These are phyloP conservation scores for Lutjanus argentimaculatus DNA, from an alignment of 2,797 vertebrate genomes.

Conservation along the genomic window DNA sequence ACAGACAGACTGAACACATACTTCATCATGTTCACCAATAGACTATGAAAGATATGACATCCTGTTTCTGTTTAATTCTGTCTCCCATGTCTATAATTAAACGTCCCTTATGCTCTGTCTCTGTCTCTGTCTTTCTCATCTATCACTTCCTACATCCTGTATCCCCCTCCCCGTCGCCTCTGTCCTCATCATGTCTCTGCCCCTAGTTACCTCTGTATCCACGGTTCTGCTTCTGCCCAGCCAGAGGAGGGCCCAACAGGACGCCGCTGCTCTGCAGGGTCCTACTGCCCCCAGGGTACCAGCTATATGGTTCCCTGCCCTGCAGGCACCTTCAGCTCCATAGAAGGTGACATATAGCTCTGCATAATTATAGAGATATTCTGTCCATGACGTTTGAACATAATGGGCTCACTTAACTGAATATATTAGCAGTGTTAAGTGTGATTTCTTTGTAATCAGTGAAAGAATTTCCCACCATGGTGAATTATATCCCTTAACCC, in stretches of 20 bases:
- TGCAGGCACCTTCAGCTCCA: constrained; percentile 82
- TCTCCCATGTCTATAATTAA: constrained; percentile 52
- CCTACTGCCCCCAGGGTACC: constrained; percentile 85
- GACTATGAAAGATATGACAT: constrained; percentile 32
- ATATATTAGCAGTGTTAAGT: not conserved
- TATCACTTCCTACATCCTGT: constrained; percentile 21
- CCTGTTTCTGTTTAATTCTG: constrained; percentile 38
- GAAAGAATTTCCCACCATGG: not conserved
- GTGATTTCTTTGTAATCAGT: not conserved
- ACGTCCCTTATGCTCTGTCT: constrained; percentile 34
- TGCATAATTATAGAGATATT: constrained; percentile 27
- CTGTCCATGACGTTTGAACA: constrained; percentile 38
- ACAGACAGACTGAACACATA: constrained; percentile 22
- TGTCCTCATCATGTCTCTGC: constrained; percentile 44
- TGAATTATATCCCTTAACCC: not conserved
- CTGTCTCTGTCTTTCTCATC: constrained; percentile 38
- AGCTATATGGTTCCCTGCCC: constrained; percentile 84
- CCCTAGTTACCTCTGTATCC: constrained; percentile 85
- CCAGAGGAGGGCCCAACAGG: constrained; percentile 81
- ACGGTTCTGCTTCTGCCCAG: constrained; percentile 78
- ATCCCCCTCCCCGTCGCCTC: constrained; percentile 10
- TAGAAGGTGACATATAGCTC: constrained; percentile 75
- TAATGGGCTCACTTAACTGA: constrained; percentile 1
- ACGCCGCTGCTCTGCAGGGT: constrained; percentile 83
- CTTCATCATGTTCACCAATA: constrained; percentile 33